Conservation (phyloP, 2,113 vertebrate genomes). For the Octodon degus region DNA sequence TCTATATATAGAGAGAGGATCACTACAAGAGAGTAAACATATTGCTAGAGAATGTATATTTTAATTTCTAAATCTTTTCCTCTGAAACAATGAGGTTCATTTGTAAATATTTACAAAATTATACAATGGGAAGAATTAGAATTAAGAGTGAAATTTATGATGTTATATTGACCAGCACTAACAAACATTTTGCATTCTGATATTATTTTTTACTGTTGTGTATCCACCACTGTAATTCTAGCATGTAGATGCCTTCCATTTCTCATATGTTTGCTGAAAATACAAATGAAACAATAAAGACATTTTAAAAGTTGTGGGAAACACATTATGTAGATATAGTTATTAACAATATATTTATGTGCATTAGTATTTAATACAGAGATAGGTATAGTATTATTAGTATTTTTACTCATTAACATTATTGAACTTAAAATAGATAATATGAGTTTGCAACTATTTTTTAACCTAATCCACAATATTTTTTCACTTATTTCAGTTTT, state of each 20-base stretch:
- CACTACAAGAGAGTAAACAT: not conserved
- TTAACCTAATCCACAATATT: not conserved
- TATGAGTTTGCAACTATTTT: slow-evolving; percentile 50
- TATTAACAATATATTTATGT: slow-evolving; percentile 9
- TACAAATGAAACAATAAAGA: slow-evolving; percentile 25
- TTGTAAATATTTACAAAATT: not conserved
- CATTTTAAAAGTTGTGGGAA: not conserved
- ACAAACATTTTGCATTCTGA: not conserved
- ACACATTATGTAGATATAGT: not conserved
- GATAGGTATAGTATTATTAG: not conserved
- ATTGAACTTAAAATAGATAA: not conserved
- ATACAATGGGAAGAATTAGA: not conserved
- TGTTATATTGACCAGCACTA: not conserved
- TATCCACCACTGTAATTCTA: not conserved
- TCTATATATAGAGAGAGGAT: too few relatives aligned
- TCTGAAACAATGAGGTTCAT: not conserved
- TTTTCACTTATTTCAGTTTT: slow-evolving; percentile 48
- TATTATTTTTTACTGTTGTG: not conserved
- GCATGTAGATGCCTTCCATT: not conserved
- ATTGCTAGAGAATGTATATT: not conserved
- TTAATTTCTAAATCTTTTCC: not conserved
- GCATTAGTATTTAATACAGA: not conserved
- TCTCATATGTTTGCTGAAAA: not conserved
- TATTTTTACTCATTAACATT: not conserved
- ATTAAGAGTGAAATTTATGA: not conserved